Percentiles rank a stretch among this genome's conserved stretches.
Conservation (phyloP, 2,888 invertebrate genomes). For the Euzophera pinguis region DNA sequence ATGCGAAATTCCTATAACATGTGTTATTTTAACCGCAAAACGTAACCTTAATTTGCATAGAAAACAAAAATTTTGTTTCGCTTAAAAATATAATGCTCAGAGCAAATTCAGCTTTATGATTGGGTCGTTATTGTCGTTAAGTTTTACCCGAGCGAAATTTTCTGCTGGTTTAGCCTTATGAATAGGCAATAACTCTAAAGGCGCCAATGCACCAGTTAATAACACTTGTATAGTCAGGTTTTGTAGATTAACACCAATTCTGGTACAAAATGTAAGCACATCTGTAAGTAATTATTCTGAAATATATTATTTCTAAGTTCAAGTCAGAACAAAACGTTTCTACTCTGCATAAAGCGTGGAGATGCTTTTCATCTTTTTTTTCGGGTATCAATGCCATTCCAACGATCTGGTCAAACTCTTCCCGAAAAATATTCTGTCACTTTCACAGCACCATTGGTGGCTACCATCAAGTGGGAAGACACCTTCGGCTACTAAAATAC, state of each 20-base stretch:
- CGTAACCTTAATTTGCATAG: neutral
- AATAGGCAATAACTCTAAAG: conserved; percentile 64
- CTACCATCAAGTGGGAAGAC: too few relatives aligned
- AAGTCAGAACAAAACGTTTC: neutral
- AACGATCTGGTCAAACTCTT: too few relatives aligned
- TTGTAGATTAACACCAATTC: conserved; percentile 62
- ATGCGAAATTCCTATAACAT: neutral
- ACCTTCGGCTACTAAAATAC: too few relatives aligned
- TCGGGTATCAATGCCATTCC: too few relatives aligned
- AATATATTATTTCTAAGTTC: too few relatives aligned
- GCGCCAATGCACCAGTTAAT: conserved; percentile 59
- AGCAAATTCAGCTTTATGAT: neutral
- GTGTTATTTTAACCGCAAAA: neutral
- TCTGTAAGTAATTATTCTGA: neutral
- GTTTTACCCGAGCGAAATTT: neutral
- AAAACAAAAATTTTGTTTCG: neutral
- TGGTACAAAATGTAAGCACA: conserved; percentile 20
- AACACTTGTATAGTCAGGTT: conserved; percentile 56
- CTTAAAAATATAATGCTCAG: neutral
- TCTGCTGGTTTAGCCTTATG: conserved; percentile 29
- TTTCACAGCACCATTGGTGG: too few relatives aligned
- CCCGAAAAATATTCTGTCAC: too few relatives aligned
- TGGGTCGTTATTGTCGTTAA: neutral
- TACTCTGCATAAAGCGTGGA: too few relatives aligned
- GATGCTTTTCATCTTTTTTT: too few relatives aligned